Percentiles rank a stretch among this genome's conserved stretches.
Evolutionary conservation across 2,797 vertebrate species (phyloP).

Genomic region (Platalea minor): DNA sequence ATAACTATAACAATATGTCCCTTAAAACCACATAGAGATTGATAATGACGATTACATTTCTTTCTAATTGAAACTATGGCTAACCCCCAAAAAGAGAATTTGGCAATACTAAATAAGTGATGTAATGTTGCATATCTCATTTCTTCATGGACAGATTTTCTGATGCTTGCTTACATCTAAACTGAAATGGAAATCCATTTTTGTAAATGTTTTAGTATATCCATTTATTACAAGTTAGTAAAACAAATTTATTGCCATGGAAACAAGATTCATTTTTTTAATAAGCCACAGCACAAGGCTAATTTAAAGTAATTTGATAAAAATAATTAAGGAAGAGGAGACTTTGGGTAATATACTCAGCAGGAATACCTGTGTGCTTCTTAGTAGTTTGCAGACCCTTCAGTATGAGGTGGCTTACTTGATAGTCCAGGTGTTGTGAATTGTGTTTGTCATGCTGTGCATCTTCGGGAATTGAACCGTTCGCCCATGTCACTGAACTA

Average conservation of each 20-base stretch:
- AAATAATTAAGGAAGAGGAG: neutral
- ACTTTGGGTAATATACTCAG: neutral
- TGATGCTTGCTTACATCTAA: neutral
- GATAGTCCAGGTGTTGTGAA: neutral
- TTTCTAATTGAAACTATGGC: neutral
- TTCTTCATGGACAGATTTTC: neutral
- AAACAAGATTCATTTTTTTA: neutral
- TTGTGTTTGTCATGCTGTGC: neutral
- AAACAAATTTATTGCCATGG: neutral
- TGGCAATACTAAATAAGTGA: neutral
- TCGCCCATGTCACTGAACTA: neutral
- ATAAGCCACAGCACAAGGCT: neutral
- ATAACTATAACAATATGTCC: neutral
- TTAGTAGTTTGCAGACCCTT: neutral
- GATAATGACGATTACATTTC: neutral
- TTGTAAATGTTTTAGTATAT: neutral
- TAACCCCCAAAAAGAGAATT: neutral
- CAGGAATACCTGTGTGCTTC: neutral
- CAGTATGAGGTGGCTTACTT: neutral
- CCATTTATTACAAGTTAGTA: neutral
- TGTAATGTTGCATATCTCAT: neutral
- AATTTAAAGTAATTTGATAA: slow-evolving; percentile 19
- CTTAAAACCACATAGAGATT: neutral
- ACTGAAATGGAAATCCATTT: neutral
- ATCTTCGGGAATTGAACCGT: neutral